Evolutionary conservation across 2,888 invertebrate genomes (phyloP).

Genomic region (Thalpophila matura): DNA sequence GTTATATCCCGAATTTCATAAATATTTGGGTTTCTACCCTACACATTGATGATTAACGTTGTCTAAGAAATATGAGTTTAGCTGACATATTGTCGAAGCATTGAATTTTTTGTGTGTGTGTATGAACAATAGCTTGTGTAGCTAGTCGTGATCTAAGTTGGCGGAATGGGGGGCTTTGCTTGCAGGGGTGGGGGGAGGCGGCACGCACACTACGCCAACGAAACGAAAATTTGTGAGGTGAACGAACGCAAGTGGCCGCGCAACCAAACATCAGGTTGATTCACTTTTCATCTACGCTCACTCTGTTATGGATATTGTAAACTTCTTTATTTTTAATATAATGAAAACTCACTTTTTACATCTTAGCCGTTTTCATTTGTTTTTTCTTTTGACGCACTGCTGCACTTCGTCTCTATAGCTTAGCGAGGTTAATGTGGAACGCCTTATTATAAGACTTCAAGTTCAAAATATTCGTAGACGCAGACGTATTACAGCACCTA

Average conservation of each 20-base stretch:
- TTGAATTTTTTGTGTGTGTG: slow-evolving; percentile 68
- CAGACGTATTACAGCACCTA: too few relatives aligned
- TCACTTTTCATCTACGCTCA: slow-evolving; percentile 89
- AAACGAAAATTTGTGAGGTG: slow-evolving; percentile 91
- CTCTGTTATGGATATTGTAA: slow-evolving; percentile 78
- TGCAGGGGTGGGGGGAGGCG: slow-evolving; percentile 63
- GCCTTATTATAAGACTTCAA: background rate
- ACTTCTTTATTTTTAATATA: slow-evolving; percentile 76
- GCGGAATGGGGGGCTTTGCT: slow-evolving; percentile 76
- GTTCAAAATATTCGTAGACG: background rate
- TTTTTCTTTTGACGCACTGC: slow-evolving; percentile 39
- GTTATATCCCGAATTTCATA: slow-evolving; percentile 60
- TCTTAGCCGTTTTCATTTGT: slow-evolving; percentile 51
- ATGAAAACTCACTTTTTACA: slow-evolving; percentile 78
- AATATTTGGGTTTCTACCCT: slow-evolving; percentile 62
- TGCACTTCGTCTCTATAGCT: slow-evolving; percentile 16
- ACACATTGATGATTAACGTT: slow-evolving; percentile 62
- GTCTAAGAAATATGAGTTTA: slow-evolving; percentile 61
- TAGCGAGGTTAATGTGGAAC: background rate
- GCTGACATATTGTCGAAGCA: slow-evolving; percentile 54
- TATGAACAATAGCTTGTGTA: slow-evolving; percentile 73
- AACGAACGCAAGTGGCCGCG: slow-evolving; percentile 89
- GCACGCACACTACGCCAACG: slow-evolving; percentile 84
- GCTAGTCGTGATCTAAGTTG: slow-evolving; percentile 82
- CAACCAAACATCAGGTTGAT: slow-evolving; percentile 88